Percentiles rank a stretch among this genome's conserved stretches.
Evolutionary conservation across 2,888 invertebrate genomes (phyloP).

Genomic region (Cyaniris semiargus): DNA sequence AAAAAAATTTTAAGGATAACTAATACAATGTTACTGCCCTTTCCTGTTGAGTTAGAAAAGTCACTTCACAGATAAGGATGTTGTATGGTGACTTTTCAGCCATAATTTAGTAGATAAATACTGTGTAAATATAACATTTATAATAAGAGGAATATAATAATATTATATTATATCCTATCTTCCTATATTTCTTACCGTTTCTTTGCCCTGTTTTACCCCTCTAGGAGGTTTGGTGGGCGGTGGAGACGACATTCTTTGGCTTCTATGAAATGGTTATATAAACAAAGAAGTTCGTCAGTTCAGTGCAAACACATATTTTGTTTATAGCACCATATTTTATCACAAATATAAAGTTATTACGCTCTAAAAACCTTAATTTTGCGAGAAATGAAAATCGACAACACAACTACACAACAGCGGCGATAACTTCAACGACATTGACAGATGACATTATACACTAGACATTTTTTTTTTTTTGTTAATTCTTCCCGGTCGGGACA

Average conservation of each 20-base stretch:
- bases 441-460: too few relatives aligned
- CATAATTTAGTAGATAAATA: neutral
- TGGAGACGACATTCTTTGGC: conserved; percentile 79
- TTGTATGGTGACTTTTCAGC: neutral
- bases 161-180: neutral
- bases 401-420: neutral
- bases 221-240: conserved; percentile 92
- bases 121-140: neutral
- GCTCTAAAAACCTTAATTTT: neutral
- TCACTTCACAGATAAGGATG: neutral
- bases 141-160: neutral
- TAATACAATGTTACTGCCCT: neutral
- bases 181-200: conserved; percentile 84
- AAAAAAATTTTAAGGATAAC: too few relatives aligned
- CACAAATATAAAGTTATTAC: too few relatives aligned
- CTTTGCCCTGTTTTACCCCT: conserved; percentile 91
- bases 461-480: too few relatives aligned
- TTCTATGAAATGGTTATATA: neutral
- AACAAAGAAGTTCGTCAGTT: neutral
- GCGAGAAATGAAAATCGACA: neutral
- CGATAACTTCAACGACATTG: too few relatives aligned
- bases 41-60: neutral
- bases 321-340: neutral
- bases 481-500: too few relatives aligned
- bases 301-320: neutral